Evolutionary conservation across 2,113 vertebrate species (phyloP).

Genomic region (Myrmophylax atrothorax): DNA sequence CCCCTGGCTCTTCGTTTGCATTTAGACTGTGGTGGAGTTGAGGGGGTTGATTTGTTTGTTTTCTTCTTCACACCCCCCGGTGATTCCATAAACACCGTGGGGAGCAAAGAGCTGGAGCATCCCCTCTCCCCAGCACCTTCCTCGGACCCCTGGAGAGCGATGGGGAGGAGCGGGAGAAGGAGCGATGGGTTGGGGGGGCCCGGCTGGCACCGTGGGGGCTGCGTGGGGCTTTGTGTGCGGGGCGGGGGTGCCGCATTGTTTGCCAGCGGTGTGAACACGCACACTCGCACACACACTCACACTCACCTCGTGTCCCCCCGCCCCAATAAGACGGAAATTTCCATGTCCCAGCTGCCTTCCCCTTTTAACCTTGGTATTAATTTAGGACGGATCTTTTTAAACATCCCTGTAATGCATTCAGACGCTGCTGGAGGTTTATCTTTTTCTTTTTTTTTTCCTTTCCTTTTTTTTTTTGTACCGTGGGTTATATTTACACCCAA

Average conservation of each 20-base stretch:
- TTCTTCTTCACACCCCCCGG: background rate
- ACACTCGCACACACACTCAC: background rate
- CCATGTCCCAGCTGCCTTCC: conserved; percentile 29
- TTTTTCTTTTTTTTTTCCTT: background rate
- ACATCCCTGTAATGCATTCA: conserved; percentile 53
- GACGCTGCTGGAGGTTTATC: conserved; percentile 67
- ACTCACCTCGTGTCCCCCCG: background rate
- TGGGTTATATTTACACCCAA: conserved; percentile 82
- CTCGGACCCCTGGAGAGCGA: background rate
- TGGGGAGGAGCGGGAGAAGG: background rate
- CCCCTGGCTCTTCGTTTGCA: background rate
- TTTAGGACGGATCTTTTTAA: conserved; percentile 55
- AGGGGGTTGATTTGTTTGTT: background rate
- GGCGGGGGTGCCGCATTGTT: background rate
- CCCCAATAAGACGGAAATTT: conserved; percentile 24
- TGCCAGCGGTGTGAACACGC: background rate
- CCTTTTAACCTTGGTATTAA: conserved; percentile 57
- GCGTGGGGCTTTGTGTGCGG: background rate
- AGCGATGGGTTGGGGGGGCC: background rate
- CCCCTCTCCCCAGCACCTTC: background rate
- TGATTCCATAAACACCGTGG: background rate
- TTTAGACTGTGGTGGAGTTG: background rate
- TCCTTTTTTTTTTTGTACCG: conserved; percentile 37
- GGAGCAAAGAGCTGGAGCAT: background rate
- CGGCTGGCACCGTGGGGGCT: background rate